Conservation (phyloP, 2,888 invertebrate species). For the Ommatoiulus sabulosus region DNA sequence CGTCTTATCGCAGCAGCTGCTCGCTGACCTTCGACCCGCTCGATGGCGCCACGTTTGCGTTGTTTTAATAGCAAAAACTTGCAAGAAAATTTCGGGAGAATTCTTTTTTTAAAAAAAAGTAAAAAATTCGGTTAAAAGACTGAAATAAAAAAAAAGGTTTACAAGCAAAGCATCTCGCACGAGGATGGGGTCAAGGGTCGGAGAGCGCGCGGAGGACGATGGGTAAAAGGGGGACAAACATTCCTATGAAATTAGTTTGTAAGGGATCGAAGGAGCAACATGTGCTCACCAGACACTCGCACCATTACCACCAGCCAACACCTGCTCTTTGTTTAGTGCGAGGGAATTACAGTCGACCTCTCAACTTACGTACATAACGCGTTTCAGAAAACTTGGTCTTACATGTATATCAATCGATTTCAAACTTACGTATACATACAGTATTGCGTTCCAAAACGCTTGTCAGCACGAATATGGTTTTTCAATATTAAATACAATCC, state of each 20-base stretch:
- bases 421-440: no score
- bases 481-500: no score
- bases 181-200: not conserved
- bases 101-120: not conserved
- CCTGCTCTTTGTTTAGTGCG: constrained; percentile 15
- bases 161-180: not conserved
- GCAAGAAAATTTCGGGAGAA: not conserved
- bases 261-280: not conserved
- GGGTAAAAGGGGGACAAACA: not conserved
- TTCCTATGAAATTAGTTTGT: constrained; percentile 7
- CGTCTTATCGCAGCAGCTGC: constrained; percentile 38
- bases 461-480: no score
- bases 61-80: not conserved
- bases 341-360: not conserved
- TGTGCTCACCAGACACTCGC: not conserved
- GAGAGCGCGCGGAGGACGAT: not conserved
- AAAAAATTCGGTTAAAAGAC: not conserved
- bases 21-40: not conserved
- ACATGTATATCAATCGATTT: no score
- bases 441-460: no score
- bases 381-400: no score
- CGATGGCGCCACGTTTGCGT: constrained; percentile 7
- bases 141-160: not conserved
- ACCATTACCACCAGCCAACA: not conserved
- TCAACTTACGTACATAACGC: no score